Evolutionary conservation across 2,888 invertebrate species (phyloP).

Genomic region (Oscheius sp.): DNA sequence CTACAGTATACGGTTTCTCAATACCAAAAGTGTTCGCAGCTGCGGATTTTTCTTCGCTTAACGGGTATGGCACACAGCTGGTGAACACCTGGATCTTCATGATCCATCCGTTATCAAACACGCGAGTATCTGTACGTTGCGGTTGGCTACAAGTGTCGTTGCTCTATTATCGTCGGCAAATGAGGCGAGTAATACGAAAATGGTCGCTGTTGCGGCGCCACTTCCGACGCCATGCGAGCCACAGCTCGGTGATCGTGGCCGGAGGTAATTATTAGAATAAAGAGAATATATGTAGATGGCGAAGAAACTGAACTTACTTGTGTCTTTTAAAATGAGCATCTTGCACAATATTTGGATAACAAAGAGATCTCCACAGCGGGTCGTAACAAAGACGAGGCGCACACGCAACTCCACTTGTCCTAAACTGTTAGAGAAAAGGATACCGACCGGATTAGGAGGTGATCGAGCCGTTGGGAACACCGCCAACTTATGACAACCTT

Average conservation of each 20-base stretch:
- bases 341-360: slow-evolving; percentile 16
- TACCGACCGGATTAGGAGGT: slow-evolving; percentile 20
- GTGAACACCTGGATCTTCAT: slow-evolving; percentile 4
- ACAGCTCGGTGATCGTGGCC: background rate
- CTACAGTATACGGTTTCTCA: too few relatives aligned
- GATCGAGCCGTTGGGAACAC: slow-evolving; percentile 18
- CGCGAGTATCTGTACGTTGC: too few relatives aligned
- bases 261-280: background rate
- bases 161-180: slow-evolving; percentile 20
- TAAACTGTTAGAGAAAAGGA: slow-evolving; percentile 21
- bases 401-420: slow-evolving; percentile 22
- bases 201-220: slow-evolving; percentile 17
- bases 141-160: too few relatives aligned
- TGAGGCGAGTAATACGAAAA: slow-evolving; percentile 30
- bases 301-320: too few relatives aligned
- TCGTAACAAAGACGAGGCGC: slow-evolving; percentile 23
- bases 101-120: too few relatives aligned
- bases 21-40: too few relatives aligned
- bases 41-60: too few relatives aligned
- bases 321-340: background rate
- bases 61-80: too few relatives aligned
- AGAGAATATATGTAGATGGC: background rate
- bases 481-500: background rate
- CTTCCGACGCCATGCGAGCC: slow-evolving; percentile 24
- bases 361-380: background rate